Percentiles rank a stretch among this genome's conserved stretches.
Evolutionary conservation across 1,140 invertebrate species (phyloP).

Genomic region (Apis mellifera): DNA sequence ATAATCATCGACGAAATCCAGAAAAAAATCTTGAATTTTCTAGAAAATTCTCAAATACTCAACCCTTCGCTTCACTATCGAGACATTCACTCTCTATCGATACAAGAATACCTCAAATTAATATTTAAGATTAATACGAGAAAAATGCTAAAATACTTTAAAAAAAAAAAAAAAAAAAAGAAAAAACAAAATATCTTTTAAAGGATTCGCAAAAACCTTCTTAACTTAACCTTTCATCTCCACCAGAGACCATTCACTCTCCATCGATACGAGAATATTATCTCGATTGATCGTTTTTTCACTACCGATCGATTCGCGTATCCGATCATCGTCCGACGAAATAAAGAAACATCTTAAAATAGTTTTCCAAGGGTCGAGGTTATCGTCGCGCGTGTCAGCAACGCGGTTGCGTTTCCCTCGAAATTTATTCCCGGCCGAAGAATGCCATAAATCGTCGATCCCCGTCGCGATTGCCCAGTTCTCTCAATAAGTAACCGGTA

Average conservation of each 20-base stretch:
- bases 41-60: background rate
- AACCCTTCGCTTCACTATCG: background rate
- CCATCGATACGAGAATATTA: background rate
- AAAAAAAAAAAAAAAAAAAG: no score
- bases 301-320: background rate
- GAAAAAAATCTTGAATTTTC: no score
- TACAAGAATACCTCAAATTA: background rate
- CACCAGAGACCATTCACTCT: background rate
- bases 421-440: constrained; percentile 35
- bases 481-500: constrained; percentile 54
- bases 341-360: background rate
- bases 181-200: background rate
- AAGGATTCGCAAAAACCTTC: background rate
- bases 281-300: background rate
- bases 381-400: constrained; percentile 16
- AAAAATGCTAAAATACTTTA: no score
- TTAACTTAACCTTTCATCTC: background rate
- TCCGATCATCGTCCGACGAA: background rate
- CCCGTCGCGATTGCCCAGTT: constrained; percentile 40
- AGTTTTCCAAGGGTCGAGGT: background rate
- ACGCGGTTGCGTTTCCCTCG: background rate
- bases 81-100: background rate
- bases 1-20: background rate
- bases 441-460: constrained; percentile 34
- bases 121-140: no score